Evolutionary conservation across 2,888 invertebrate species (phyloP).

Genomic region (Herminia tarsipennalis): DNA sequence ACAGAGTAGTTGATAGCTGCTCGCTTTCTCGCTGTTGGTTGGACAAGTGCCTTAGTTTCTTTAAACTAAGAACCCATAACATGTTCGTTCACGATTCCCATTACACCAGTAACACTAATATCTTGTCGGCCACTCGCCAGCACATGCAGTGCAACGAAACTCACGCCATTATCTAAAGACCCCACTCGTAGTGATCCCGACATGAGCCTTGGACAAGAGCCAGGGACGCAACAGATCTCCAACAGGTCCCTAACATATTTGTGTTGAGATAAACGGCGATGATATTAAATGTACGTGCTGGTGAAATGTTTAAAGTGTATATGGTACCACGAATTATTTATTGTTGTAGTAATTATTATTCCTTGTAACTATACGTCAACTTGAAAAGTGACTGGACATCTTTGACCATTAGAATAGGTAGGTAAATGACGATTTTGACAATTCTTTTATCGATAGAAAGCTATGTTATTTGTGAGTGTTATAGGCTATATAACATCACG

Average conservation of each 20-base stretch:
- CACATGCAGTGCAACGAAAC: conserved; percentile 42
- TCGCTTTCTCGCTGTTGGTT: no score
- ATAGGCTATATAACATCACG: no score
- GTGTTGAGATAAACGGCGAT: conserved; percentile 32
- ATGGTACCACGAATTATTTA: neutral
- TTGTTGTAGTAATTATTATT: neutral
- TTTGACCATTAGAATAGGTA: no score
- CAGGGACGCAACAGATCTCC: conserved; percentile 75
- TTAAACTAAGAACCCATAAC: no score
- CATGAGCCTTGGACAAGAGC: conserved; percentile 69
- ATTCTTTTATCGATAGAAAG: no score
- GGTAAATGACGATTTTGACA: no score
- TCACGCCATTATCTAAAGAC: conserved; percentile 66
- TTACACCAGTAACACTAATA: conserved; percentile 43
- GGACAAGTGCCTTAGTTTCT: no score
- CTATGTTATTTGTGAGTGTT: no score
- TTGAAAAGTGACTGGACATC: no score
- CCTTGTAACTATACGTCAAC: no score
- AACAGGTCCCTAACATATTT: conserved; percentile 62
- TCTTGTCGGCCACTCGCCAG: conserved; percentile 45
- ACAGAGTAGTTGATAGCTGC: no score
- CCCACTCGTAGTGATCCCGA: conserved; percentile 59
- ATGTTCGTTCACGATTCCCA: conserved; percentile 38
- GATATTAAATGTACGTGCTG: conserved; percentile 31
- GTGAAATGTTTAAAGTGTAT: conserved; percentile 9